Conservation (phyloP, 1,140 invertebrate genomes). For the Nixonia krombeini region DNA sequence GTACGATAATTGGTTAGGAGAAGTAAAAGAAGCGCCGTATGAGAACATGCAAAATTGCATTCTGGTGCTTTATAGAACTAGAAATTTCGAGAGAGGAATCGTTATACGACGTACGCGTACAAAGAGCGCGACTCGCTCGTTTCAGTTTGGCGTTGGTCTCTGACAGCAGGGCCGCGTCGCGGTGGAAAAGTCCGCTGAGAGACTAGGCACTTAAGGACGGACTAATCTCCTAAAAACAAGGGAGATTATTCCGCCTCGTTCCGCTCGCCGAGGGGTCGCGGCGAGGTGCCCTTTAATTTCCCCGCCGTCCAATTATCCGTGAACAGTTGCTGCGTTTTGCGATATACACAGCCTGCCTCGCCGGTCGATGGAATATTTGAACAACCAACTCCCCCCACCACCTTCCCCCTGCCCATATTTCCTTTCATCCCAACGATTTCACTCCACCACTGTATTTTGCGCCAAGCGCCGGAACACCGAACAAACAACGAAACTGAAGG, state of each 20-base stretch:
- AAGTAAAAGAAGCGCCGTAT: too few relatives aligned
- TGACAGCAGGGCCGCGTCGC: too few relatives aligned
- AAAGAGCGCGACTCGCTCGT: too few relatives aligned
- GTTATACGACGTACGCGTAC: too few relatives aligned
- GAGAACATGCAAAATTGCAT: too few relatives aligned
- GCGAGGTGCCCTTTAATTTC: constrained; percentile 59
- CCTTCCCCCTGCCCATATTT: constrained; percentile 5
- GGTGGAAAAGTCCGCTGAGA: constrained; percentile 47
- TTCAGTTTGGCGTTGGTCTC: too few relatives aligned
- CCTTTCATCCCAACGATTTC: constrained; percentile 2
- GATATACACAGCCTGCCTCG: constrained; percentile 45
- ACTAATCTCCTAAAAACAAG: constrained; percentile 58
- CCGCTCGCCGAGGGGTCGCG: constrained; percentile 42
- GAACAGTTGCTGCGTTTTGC: constrained; percentile 48
- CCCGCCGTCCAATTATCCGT: constrained; percentile 57
- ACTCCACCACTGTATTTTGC: constrained; percentile 21
- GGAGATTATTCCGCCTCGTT: constrained; percentile 55
- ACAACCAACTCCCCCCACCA: constrained; percentile 34
- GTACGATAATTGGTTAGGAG: too few relatives aligned
- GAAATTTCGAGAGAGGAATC: too few relatives aligned
- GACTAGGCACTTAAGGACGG: constrained; percentile 42
- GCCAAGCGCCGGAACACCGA: constrained; percentile 14
- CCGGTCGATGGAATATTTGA: constrained; percentile 53
- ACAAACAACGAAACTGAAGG: constrained; percentile 39
- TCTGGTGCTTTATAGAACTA: too few relatives aligned